phyloP scores from a whole-genome alignment of 1,140 invertebrate genomes.

The Pygmarrhopalites habei region DNA sequence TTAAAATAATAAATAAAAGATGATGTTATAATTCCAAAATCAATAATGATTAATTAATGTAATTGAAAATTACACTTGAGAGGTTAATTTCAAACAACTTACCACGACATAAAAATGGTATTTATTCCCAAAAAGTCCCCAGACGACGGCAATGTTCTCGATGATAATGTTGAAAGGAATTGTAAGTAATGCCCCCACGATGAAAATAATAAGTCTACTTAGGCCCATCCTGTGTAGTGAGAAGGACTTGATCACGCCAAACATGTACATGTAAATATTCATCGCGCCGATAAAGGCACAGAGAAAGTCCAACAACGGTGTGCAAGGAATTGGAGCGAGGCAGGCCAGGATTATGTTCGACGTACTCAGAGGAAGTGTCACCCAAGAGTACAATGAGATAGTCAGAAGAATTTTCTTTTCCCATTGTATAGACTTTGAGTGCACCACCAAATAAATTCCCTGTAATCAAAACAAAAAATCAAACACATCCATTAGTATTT shows the following conservation, averaged over 20 bases:
- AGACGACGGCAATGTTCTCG: constrained; percentile 88
- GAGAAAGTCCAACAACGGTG: constrained; percentile 69
- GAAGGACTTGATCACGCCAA: constrained; percentile 92
- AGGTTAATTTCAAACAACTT: no score
- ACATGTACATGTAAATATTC: constrained; percentile 93
- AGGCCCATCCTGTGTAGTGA: constrained; percentile 76
- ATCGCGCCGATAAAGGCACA: constrained; percentile 82
- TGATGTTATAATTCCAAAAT: no score
- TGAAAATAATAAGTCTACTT: constrained; percentile 67
- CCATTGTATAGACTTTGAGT: constrained; percentile 75
- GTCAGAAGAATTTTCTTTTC: constrained; percentile 74
- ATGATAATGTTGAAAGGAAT: constrained; percentile 87
- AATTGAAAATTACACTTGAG: no score
- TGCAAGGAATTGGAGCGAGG: constrained; percentile 79
- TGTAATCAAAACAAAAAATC: constrained; percentile 46
- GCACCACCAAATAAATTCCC: constrained; percentile 89
- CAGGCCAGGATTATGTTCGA: constrained; percentile 78
- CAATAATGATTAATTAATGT: no score
- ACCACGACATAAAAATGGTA: constrained; percentile 92
- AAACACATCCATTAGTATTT: not conserved
- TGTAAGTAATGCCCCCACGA: constrained; percentile 74
- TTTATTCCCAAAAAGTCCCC: constrained; percentile 84
- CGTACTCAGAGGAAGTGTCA: constrained; percentile 84
- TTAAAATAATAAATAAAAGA: no score
- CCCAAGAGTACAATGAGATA: constrained; percentile 91